Evolutionary conservation across 2,888 invertebrate species (phyloP), one percentile per base, ranked within the genome.

Genomic region (Odontomyia ornata): DNA sequence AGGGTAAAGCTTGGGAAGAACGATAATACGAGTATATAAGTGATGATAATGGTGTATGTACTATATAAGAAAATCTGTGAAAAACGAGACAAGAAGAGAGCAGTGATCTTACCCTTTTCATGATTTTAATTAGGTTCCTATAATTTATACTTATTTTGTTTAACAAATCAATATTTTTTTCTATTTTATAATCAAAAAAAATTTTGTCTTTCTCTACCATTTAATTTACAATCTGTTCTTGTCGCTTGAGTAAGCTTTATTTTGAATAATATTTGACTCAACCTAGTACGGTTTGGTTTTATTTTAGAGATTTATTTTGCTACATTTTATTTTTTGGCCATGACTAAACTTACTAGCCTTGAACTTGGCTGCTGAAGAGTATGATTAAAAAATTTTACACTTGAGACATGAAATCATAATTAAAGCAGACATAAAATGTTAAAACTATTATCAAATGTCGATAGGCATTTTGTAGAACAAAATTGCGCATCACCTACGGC

Each of bases 221-320:
- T 60, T 18, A 23, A 25, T 64, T 30, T 27, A 30, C 9, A 64
- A 30, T 27, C 18, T 64, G 27, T 64, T 64, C 23, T 11, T 64
- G 9, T 27, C 18, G 28, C 23, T 60, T 60, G 11, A 23, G 21
- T 25, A 18, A 64, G 30, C n/a, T 64, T 30, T 30, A 28, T 64
- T 64, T 27, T 64, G 64, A 64, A 64, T 27, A 64, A 28, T 30
- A 64, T 64, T 64, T 64, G 52, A 52, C 52, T 52, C 15, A 52
- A 52, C 4, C 18, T 13, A 9, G 18, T 52, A 52, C 52, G 15
- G 52, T 52, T 52, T 4, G 52, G 52, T 52, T 52, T 52, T 52
- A 52, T 52, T 52, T 52, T n/a, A 18, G 18, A 52, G 52, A 52
- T 52, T 52, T 13, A 52, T 52, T 52, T 52, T n/a, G 15, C 52